Evolutionary conservation across 2,888 invertebrate genomes (phyloP), one percentile per base, ranked within the genome.

Genomic region (Cheilosia vernalis): DNA sequence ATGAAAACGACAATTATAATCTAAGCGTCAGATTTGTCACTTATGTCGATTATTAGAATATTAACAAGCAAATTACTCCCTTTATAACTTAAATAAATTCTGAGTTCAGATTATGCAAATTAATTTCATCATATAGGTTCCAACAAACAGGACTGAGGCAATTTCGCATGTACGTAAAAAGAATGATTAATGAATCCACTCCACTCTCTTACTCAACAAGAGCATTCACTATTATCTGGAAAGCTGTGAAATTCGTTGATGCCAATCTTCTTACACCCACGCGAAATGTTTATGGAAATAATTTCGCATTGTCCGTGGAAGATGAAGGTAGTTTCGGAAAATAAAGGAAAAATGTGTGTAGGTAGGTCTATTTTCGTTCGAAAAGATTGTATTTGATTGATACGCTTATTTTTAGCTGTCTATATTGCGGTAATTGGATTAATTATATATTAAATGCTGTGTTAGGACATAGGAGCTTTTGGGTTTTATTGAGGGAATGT

Each of bases 341-440:
- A 21, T 47, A 4, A 30, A 49, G 33, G 49, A 4, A 13, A 44
- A 27, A 2, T 17, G 5, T 6, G 4, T 44, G 7, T n/a, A 63
- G 33, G 44, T 49, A 47, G 47, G 61, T 19, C 44, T 47, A 63
- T 47, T 61, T 61, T 61, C 27, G 44, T 13, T 10, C 6, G 4
- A 13, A 42, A n/a, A 24, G 42, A 15, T n/a, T 61, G 60, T 33
- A 61, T 27, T n/a, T 61, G 33, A 7, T n/a, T 33, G 19, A 47
- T 49, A 15, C 15, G 33, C 15, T 49, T 63, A 63, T 63, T 63
- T 63, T 47, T 47, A 63, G 63, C 1, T 2, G n/a, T 4, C 7
- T 10, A 15, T 40, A 15, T 21, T 19, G 24, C 10, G n/a, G n/a
- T 30, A n/a, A 49, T 13, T 47, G n/a, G 0, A 15, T 21, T n/a